Evolutionary conservation across 2,888 invertebrate species (phyloP).

Genomic region (Trissonchulus sp.): DNA sequence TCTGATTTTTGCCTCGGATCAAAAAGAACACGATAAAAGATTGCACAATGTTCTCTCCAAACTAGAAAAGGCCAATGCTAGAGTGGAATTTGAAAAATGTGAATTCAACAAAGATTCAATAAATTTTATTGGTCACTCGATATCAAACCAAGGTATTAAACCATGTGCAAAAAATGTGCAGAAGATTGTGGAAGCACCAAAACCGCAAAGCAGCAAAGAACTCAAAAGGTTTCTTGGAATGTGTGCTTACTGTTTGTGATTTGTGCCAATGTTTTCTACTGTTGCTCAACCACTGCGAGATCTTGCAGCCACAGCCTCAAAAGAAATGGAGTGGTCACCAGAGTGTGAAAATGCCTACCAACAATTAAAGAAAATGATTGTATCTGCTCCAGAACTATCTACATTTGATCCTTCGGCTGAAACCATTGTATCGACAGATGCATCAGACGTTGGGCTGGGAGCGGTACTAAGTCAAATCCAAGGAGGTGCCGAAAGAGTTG

Average conservation of each 20-base stretch:
- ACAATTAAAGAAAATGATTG: background rate
- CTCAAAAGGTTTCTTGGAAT: background rate
- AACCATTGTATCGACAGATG: constrained; percentile 8
- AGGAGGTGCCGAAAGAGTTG: background rate
- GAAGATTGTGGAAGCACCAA: background rate
- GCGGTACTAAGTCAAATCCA: background rate
- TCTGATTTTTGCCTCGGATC: background rate
- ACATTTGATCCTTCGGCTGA: background rate
- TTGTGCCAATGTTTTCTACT: background rate
- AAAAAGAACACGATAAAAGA: background rate
- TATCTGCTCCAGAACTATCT: background rate
- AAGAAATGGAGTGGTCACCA: background rate
- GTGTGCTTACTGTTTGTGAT: background rate
- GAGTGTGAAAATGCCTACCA: background rate
- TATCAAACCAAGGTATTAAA: background rate
- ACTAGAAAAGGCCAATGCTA: background rate
- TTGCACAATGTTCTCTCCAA: background rate
- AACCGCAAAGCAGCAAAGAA: background rate
- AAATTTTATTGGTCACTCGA: background rate
- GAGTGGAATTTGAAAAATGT: constrained; percentile 1
- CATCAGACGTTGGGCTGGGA: background rate
- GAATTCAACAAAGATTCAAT: constrained; percentile 3
- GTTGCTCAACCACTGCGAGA: background rate
- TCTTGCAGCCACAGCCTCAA: background rate
- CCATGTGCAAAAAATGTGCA: background rate